Evolutionary conservation across 2,888 invertebrate genomes (phyloP).

Genomic region (Ochropleura plecta): DNA sequence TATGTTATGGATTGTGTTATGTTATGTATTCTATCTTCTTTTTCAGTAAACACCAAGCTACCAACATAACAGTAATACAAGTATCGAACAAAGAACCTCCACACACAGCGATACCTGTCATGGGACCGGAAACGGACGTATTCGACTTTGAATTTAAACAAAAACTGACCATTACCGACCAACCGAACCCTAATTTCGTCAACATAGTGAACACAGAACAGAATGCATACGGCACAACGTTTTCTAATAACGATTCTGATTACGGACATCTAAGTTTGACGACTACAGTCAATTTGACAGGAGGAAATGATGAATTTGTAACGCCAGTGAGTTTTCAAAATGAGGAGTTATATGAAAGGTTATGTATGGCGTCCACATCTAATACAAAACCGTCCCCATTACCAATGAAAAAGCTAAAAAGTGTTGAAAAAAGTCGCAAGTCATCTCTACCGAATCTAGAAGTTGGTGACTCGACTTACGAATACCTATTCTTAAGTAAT

Average conservation of each 20-base stretch:
- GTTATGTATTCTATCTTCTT: background rate
- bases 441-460: constrained; percentile 85
- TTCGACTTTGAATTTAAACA: constrained; percentile 84
- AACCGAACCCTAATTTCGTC: constrained; percentile 73
- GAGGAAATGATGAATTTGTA: constrained; percentile 63
- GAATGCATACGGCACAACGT: constrained; percentile 83
- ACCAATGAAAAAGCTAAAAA: constrained; percentile 75
- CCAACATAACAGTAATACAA: constrained; percentile 91
- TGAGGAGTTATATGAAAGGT: constrained; percentile 80
- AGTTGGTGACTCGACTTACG: constrained; percentile 79
- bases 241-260: constrained; percentile 75
- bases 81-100: constrained; percentile 89
- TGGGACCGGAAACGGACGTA: constrained; percentile 78
- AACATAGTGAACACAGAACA: constrained; percentile 86
- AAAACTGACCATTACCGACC: constrained; percentile 64
- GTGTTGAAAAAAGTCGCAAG: constrained; percentile 78
- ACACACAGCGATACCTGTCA: constrained; percentile 85
- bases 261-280: constrained; percentile 87
- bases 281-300: constrained; percentile 82
- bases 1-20: too few relatives aligned
- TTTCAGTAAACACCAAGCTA: constrained; percentile 75
- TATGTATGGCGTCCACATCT: constrained; percentile 86
- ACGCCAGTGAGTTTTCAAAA: constrained; percentile 17
- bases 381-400: constrained; percentile 73
- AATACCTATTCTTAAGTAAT: constrained; percentile 81